Percentiles rank a stretch among this genome's conserved stretches.
These are phyloP conservation scores for Homalodisca vitripennis DNA, from an alignment of 1,140 invertebrate genomes.

Conservation along the genomic window DNA sequence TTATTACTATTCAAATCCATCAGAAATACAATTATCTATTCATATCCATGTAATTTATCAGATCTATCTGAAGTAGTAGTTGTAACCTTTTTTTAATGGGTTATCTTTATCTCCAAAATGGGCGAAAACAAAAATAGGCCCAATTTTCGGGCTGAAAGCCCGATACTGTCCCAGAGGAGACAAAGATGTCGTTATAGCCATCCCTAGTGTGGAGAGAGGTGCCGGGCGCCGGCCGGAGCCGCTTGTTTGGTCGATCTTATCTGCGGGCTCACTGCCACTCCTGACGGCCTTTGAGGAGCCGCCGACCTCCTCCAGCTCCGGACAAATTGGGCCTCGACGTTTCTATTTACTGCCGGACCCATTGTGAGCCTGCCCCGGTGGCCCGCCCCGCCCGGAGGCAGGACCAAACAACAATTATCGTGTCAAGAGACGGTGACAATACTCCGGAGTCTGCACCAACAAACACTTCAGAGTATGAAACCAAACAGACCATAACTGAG, in stretches of 20 bases:
- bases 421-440: no score
- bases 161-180: background rate
- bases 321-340: conserved; percentile 13
- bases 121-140: background rate
- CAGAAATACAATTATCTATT: no score
- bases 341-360: background rate
- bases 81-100: no score
- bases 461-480: no score
- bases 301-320: background rate
- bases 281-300: conserved; percentile 4
- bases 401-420: conserved; percentile 24
- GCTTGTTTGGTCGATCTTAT: background rate
- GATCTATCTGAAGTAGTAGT: no score
- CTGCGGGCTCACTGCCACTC: background rate
- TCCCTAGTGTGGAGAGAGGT: background rate
- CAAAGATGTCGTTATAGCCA: background rate
- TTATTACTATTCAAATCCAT: no score
- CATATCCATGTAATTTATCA: no score
- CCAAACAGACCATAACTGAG: no score
- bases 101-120: no score
- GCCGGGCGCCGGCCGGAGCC: background rate
- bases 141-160: background rate
- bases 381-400: background rate
- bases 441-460: no score
- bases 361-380: background rate